Evolutionary conservation across 2,888 invertebrate species (phyloP).

Genomic region (Caenorhabditis zanzibari): DNA sequence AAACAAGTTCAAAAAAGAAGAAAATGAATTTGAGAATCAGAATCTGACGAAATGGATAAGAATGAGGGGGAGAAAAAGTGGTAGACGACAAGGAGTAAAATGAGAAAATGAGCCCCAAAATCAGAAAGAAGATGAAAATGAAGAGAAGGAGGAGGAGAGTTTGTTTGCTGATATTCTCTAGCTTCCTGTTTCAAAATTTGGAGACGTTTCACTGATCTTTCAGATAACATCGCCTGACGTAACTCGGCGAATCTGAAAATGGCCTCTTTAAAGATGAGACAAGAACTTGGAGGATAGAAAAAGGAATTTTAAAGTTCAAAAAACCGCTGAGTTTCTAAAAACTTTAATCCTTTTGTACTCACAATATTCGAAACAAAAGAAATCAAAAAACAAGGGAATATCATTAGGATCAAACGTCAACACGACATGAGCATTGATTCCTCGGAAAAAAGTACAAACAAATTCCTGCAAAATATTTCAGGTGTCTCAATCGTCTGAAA

Average conservation of each 20-base stretch:
- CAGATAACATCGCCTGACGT: not conserved
- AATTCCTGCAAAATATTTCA: slow-evolving; percentile 6
- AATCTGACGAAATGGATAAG: not conserved
- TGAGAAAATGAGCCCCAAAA: slow-evolving; percentile 17
- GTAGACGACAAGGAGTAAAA: not conserved
- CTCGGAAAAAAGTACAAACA: not conserved
- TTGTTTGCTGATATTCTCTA: slow-evolving; percentile 4
- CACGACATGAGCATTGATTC: slow-evolving; percentile 20
- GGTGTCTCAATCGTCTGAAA: not conserved
- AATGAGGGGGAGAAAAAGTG: not conserved
- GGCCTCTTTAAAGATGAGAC: not conserved
- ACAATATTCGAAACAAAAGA: not conserved
- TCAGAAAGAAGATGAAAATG: not conserved
- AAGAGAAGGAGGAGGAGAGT: not conserved
- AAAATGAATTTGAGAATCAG: not conserved
- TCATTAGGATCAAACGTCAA: slow-evolving; percentile 22
- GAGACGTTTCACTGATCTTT: not conserved
- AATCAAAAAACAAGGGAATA: slow-evolving; percentile 12
- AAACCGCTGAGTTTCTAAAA: not conserved
- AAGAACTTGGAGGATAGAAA: not conserved
- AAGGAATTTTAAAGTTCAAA: too few relatives aligned
- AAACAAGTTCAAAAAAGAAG: slow-evolving; percentile 8
- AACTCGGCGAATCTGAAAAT: not conserved
- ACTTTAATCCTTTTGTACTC: not conserved
- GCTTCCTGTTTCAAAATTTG: slow-evolving; percentile 9